A percentile compares a stretch with the other conserved stretches of the same genome.
These are phyloP conservation scores for Calidris pygmaea DNA, from an alignment of 2,113 vertebrate genomes.

Conservation along the genomic window DNA sequence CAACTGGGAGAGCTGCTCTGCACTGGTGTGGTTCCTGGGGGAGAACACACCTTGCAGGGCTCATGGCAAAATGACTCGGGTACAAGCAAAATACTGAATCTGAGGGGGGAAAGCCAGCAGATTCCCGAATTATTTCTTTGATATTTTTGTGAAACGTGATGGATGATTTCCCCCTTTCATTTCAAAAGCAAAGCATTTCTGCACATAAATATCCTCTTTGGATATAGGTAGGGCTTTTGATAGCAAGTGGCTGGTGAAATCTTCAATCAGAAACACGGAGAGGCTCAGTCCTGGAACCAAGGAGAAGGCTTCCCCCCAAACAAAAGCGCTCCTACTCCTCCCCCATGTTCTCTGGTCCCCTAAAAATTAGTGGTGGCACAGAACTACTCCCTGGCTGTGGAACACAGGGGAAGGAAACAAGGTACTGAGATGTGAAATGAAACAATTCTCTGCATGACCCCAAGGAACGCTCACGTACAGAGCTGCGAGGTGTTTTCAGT, in stretches of 20 bases:
- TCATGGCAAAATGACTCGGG: not conserved
- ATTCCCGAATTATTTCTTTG: not conserved
- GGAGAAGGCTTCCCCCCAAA: not conserved
- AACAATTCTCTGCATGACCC: not conserved
- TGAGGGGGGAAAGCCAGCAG: not conserved
- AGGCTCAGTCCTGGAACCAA: not conserved
- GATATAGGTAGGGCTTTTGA: not conserved
- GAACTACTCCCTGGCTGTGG: not conserved
- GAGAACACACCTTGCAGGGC: not conserved
- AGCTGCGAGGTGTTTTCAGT: not conserved
- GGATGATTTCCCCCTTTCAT: not conserved
- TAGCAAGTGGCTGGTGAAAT: not conserved
- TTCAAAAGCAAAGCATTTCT: not conserved
- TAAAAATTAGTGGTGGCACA: not conserved
- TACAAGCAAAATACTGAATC: not conserved
- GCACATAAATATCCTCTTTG: not conserved
- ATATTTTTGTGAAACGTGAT: not conserved
- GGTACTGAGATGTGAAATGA: not conserved
- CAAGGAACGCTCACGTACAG: not conserved
- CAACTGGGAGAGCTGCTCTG: not conserved
- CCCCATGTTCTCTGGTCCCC: not conserved
- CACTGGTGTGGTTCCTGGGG: not conserved
- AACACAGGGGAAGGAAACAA: not conserved
- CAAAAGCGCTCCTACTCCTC: not conserved
- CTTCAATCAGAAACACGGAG: not conserved